Evolutionary conservation across 2,797 vertebrate genomes (phyloP).

Genomic region (Gila robusta): DNA sequence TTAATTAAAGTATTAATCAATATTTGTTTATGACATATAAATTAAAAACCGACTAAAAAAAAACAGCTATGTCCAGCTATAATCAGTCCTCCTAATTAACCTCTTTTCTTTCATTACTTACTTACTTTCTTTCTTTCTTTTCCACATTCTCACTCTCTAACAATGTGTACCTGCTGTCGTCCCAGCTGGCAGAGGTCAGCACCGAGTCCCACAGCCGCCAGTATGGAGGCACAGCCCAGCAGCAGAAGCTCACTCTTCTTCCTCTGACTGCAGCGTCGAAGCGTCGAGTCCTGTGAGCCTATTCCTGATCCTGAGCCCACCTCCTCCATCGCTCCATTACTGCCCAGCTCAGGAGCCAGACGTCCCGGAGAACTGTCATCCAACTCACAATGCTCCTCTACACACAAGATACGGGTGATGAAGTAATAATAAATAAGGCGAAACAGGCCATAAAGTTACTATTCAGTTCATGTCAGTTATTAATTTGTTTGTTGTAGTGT

Average conservation of each 20-base stretch:
- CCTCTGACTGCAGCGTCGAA: constrained; percentile 74
- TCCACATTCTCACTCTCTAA: not conserved
- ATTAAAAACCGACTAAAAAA: not conserved
- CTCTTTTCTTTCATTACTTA: not conserved
- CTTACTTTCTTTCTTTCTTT: not conserved
- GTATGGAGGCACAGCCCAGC: constrained; percentile 85
- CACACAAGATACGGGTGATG: not conserved
- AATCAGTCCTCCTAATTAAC: not conserved
- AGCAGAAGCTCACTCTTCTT: constrained; percentile 84
- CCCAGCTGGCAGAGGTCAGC: constrained; percentile 84
- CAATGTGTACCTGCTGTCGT: constrained; percentile 72
- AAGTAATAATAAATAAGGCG: not conserved
- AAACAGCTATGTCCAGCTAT: not conserved
- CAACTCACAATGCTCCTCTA: constrained; percentile 86
- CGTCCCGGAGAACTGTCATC: constrained; percentile 78
- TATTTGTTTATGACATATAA: not conserved
- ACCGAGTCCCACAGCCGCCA: constrained; percentile 86
- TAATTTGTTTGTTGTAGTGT: not conserved
- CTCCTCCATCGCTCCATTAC: constrained; percentile 77
- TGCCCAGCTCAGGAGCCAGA: constrained; percentile 75
- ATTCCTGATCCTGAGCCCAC: constrained; percentile 68
- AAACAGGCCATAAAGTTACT: not conserved
- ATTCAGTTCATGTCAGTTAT: not conserved
- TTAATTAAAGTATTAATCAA: not conserved
- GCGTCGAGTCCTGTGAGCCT: constrained; percentile 65